Evolutionary conservation across 2,888 invertebrate genomes (phyloP), one percentile per base, ranked within the genome.

Genomic region (Orthonevra nobilis): DNA sequence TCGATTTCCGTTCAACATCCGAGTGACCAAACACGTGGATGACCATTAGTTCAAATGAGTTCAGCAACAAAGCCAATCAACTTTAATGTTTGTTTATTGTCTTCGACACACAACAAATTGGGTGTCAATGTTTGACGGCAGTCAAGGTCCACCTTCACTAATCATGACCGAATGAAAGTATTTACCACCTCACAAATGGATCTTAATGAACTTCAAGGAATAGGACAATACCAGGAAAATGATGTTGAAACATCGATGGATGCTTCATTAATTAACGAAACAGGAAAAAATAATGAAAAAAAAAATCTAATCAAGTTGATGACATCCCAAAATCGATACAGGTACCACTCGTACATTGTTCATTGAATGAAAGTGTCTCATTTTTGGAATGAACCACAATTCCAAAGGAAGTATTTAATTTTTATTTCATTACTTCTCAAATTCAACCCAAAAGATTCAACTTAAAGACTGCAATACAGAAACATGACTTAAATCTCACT

Each of bases 171-270:
- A 60, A 60, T 60, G 26, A 60, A 36, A 19, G 14, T 30, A 30
- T 20, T 32, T 12, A n/a, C n/a, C 9, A 9, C 3, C 10, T 10
- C 23, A 10, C 23, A 46, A 15, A 4, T 17, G 26, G 46, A 60
- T 34, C n/a, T n/a, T 34, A 46, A 36, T 32, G 60, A 26, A 60
- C 60, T 60, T 26, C 60, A 60, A 60, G n/a, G n/a, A n/a, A 60
- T n/a, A 36, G 17, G 36, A 26, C 46, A n/a, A 38, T 5, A 17
- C n/a, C 12, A 9, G 34, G 34, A 26, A 9, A 14, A 2, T 2
- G 4, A 23, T 42, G 26, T 15, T 15, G 34, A 46, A 42, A 17
- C 26, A 46, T 46, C 26, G 17, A 44, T 60, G 42, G 34, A 23
- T 17, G 20, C 23, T 23, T 36, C 23, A 60, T 34, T 60, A 46